These are phyloP conservation scores for Epiblema foenella DNA, from an alignment of 2,888 invertebrate genomes.

Conservation along the genomic window DNA sequence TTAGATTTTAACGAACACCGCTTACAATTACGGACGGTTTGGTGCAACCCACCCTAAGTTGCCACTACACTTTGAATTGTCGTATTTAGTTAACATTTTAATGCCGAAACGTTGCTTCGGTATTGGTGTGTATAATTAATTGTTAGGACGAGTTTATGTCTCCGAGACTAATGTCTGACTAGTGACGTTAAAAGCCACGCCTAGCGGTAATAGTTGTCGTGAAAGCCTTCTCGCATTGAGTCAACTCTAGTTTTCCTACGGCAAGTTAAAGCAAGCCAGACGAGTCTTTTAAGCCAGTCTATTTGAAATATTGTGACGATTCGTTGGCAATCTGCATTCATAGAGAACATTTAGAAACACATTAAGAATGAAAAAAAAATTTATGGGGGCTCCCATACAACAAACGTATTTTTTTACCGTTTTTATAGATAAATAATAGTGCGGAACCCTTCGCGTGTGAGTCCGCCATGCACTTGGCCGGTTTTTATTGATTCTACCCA, in stretches of 20 bases:
- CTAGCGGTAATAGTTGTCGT: constrained; percentile 37
- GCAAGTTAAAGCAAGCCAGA: constrained; percentile 22
- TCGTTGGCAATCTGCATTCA: constrained; percentile 14
- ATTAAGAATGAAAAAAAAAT: too few species aligned
- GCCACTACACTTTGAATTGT: neutral
- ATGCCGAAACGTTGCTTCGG: constrained; percentile 4
- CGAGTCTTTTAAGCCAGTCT: constrained; percentile 26
- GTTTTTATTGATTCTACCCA: too few species aligned
- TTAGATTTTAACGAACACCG: too few species aligned
- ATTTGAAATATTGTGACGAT: constrained; percentile 28
- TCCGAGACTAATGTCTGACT: constrained; percentile 3
- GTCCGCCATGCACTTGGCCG: too few species aligned
- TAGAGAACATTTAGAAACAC: neutral
- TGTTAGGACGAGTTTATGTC: constrained; percentile 14
- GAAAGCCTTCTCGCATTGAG: constrained; percentile 33
- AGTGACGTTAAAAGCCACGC: constrained; percentile 34
- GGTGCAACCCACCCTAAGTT: too few species aligned
- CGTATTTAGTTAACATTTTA: neutral
- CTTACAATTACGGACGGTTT: too few species aligned
- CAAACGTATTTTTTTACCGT: too few species aligned
- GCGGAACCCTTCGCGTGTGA: too few species aligned
- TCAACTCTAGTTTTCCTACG: constrained; percentile 23
- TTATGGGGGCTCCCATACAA: too few species aligned
- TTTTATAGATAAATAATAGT: too few species aligned
- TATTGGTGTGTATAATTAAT: constrained; percentile 21